Conservation (phyloP, 2,797 vertebrate species). For the Masticophis lateralis region DNA sequence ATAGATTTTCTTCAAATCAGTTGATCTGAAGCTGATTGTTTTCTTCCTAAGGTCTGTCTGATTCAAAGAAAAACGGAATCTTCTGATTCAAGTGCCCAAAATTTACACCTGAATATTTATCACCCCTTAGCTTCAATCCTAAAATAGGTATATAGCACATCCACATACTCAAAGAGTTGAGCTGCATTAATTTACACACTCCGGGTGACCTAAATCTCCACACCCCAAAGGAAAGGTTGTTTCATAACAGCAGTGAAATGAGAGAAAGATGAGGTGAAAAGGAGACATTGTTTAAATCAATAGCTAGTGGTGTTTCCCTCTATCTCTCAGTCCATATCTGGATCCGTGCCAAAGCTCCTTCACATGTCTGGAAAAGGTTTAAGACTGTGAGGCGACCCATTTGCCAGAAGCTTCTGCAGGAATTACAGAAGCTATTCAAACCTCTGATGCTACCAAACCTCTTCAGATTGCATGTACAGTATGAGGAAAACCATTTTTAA, state of each 20-base stretch:
- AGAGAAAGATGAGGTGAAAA: conserved; percentile 4
- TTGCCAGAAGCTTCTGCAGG: conserved; percentile 39
- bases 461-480: conserved; percentile 25
- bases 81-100: conserved; percentile 25
- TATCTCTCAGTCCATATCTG: not conserved
- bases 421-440: conserved; percentile 31
- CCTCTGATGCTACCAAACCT: conserved; percentile 17
- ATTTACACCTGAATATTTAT: conserved; percentile 62
- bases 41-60: not conserved
- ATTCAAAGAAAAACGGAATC: conserved; percentile 23
- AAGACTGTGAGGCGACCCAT: conserved; percentile 26
- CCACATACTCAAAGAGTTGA: conserved; percentile 55
- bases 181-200: conserved; percentile 45
- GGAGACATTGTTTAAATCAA: conserved; percentile 25
- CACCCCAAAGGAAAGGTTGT: not conserved
- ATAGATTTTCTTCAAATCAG: not conserved
- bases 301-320: not conserved
- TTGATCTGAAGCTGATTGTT: not conserved
- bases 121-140: conserved; percentile 48
- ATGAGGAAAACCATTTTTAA: not conserved
- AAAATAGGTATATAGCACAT: conserved; percentile 46
- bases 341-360: not conserved
- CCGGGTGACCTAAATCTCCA: conserved; percentile 51
- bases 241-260: conserved; percentile 4
- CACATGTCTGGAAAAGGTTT: conserved; percentile 7